Base-by-base conservation (phyloP, 2,113 vertebrate species). In the Columba livia region DNA sequence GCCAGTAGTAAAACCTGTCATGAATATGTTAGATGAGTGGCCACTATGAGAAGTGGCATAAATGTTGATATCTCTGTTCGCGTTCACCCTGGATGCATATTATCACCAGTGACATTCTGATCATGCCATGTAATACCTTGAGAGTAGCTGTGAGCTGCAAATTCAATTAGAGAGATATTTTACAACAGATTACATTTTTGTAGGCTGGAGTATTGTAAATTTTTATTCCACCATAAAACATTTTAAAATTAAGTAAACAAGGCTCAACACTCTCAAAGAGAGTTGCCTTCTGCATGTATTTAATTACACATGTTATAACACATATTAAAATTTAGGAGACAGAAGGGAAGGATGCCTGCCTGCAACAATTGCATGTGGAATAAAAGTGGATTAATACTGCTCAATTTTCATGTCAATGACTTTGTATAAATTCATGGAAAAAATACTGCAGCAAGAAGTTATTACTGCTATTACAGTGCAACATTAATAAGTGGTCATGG, bases 161-260 rank as follows among this genome's bases (percentile, higher is more conserved):
- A 89, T 81, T 92, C 90, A 94, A 57, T 96, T 67, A 84, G 16
- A 72, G 73, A 26, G 1, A 1, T 50, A 77, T 72, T 90, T 96
- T 80, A 60, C 79, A 72, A 47, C 42, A 72, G 82, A 90, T 79
- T 89, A 58, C 2, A 38, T 90, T 88, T 89, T 80, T 64, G 81
- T 21, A 79, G 80, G 31, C 70, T 93, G 36, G 73, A 90, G 84
- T 12, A 86, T 13, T 93, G 18, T 84, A 82, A 61, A 75, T 71
- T 91, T 96, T 97, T 90, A 96, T 94, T 89, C 26, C 40, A 24
- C 16, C 40, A 72, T 93, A 94, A 93, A 94, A n/a, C n/a, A 85
- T 73, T 79, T 91, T 72, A 56, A 89, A 94, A 93, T 79, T 71
- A 91, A 79, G 21, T 79, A 87, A 96, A 92, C 60, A 78, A 60